A percentile compares a stretch with the other conserved stretches of the same genome.
phyloP scores from a whole-genome alignment of 2,113 vertebrate genomes.

The Martes martes region DNA sequence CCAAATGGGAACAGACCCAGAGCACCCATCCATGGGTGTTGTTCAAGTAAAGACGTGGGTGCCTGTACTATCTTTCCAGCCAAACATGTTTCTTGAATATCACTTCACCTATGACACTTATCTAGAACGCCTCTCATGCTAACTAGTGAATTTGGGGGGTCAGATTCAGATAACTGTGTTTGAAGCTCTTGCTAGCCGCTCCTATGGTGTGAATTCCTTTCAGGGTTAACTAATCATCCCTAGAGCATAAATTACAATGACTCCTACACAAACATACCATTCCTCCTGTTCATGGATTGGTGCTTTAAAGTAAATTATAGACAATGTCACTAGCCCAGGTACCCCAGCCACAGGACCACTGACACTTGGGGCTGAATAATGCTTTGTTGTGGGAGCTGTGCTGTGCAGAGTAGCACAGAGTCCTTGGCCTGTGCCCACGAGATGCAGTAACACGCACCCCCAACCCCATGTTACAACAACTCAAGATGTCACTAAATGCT shows the following conservation, averaged over 20 bases:
- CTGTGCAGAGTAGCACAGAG: not conserved
- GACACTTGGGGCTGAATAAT: not conserved
- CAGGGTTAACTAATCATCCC: not conserved
- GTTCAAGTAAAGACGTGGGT: not conserved
- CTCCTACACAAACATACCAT: not conserved
- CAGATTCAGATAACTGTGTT: not conserved
- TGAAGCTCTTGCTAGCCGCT: not conserved
- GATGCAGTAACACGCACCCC: not conserved
- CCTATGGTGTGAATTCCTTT: not conserved
- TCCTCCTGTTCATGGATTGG: not conserved
- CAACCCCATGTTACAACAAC: not conserved
- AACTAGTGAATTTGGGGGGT: not conserved
- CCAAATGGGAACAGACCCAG: not conserved
- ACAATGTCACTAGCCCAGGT: not conserved
- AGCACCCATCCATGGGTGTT: not conserved
- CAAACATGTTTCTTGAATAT: not conserved
- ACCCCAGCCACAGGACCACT: not conserved
- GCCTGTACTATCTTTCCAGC: not conserved
- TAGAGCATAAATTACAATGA: not conserved
- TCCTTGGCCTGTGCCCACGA: fast-evolving
- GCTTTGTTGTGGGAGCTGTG: not conserved
- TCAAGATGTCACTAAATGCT: not conserved
- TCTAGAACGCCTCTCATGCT: not conserved
- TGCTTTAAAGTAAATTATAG: not conserved
- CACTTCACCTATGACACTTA: not conserved